phyloP scores from a whole-genome alignment of 1,140 invertebrate genomes.

The Lepeophtheirus salmonis region DNA sequence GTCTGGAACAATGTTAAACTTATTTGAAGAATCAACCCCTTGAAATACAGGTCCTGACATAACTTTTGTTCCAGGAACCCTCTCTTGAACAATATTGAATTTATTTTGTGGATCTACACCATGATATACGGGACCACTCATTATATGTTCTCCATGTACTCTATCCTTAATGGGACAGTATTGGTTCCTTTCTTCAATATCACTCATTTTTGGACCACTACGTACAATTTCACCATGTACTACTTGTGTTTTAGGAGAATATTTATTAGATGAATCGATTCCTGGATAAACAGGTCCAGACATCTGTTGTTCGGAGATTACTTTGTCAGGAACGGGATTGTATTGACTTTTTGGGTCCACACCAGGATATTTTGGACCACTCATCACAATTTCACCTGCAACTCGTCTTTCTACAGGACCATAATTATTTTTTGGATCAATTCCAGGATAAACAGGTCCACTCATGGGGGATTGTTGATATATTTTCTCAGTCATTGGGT shows the following conservation, averaged over 20 bases:
- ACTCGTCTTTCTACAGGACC: not conserved
- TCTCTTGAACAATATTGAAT: not conserved
- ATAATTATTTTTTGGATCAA: not conserved
- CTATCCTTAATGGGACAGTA: not conserved
- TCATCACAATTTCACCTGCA: conserved; percentile 1
- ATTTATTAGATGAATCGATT: conserved; percentile 5
- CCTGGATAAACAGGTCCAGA: conserved; percentile 15
- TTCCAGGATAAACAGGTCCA: conserved; percentile 11
- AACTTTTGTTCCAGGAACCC: not conserved
- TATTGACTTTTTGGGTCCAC: conserved; percentile 5
- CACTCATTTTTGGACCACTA: not conserved
- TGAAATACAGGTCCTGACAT: conserved; percentile 15
- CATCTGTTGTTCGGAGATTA: not conserved
- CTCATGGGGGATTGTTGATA: conserved; percentile 1
- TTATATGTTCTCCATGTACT: not conserved
- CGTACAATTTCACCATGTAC: conserved; percentile 4
- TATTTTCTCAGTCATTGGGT: not conserved
- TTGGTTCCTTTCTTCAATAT: not conserved
- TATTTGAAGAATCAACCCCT: conserved; percentile 7
- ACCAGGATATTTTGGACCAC: conserved; percentile 6
- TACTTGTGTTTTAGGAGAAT: not conserved
- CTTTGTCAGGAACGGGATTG: not conserved
- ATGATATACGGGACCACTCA: conserved; percentile 8
- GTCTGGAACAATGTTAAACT: conserved; percentile 14
- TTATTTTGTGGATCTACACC: conserved; percentile 4